A percentile compares a stretch with the other conserved stretches of the same genome.
phyloP scores from a whole-genome alignment of 2,797 vertebrate genomes.

The Propithecus perrieri region DNA sequence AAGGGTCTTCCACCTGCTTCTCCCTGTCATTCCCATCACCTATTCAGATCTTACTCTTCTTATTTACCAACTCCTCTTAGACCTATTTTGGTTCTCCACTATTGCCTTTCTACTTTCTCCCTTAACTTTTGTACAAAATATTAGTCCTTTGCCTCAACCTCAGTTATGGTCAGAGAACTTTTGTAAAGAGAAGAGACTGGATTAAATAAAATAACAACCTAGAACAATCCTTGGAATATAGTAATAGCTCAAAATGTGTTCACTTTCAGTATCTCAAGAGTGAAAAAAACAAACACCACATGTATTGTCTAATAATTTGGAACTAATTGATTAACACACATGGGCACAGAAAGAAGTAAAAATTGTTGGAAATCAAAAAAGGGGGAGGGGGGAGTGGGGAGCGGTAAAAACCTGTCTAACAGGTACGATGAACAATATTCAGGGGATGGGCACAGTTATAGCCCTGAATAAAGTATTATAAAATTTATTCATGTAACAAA shows the following conservation, averaged over 20 bases:
- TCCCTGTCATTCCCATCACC: neutral
- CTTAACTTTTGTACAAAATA: neutral
- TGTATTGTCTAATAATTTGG: neutral
- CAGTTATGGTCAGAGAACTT: neutral
- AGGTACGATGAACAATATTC: neutral
- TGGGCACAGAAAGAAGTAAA: neutral
- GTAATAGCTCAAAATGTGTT: neutral
- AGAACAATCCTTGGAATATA: neutral
- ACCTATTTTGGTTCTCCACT: neutral
- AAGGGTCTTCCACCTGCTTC: neutral
- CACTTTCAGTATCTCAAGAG: neutral
- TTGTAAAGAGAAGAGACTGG: neutral
- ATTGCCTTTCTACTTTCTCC: neutral
- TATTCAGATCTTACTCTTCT: neutral
- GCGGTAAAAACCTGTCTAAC: neutral
- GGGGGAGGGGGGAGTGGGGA: neutral
- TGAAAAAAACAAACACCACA: neutral
- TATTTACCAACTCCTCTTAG: neutral
- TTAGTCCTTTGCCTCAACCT: neutral
- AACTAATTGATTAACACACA: neutral
- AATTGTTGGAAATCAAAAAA: neutral
- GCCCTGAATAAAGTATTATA: neutral
- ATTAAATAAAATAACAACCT: conserved; percentile 18
- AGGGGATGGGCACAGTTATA: neutral
- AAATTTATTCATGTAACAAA: neutral